Conservation (phyloP, 2,888 invertebrate genomes). For the Epirrhoe alternata region DNA sequence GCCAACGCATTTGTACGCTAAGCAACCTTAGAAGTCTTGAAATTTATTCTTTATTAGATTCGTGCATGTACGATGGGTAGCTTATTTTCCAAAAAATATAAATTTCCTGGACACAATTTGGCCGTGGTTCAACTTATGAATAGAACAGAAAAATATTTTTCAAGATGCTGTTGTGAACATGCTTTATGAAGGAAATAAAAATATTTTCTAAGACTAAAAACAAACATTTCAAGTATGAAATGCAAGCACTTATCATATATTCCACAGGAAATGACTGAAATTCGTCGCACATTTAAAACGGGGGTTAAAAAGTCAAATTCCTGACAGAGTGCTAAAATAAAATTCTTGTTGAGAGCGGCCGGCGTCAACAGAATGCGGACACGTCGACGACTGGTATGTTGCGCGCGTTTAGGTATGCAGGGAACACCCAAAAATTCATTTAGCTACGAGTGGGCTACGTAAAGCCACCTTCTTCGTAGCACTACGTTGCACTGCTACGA, state of each 20-base stretch:
- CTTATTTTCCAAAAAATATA: no score
- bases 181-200: neutral
- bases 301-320: conserved; percentile 23
- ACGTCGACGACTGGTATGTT: conserved; percentile 22
- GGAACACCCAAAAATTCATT: conserved; percentile 33
- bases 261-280: conserved; percentile 12
- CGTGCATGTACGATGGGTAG: no score
- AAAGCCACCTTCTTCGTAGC: conserved; percentile 20
- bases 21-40: no score
- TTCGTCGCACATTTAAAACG: conserved; percentile 12
- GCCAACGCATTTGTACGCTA: no score
- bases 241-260: conserved; percentile 13
- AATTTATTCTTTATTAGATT: no score
- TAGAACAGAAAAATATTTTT: neutral
- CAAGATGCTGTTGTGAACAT: neutral
- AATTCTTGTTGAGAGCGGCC: conserved; percentile 33
- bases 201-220: neutral
- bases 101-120: no score
- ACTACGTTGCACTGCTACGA: neutral
- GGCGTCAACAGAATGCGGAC: conserved; percentile 31
- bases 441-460: conserved; percentile 24
- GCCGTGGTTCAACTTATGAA: no score
- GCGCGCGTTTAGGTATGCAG: conserved; percentile 32
- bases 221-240: neutral
- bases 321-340: conserved; percentile 32